These are phyloP conservation scores for Neogale vison DNA, from an alignment of 2,113 vertebrate genomes.

Conservation along the genomic window DNA sequence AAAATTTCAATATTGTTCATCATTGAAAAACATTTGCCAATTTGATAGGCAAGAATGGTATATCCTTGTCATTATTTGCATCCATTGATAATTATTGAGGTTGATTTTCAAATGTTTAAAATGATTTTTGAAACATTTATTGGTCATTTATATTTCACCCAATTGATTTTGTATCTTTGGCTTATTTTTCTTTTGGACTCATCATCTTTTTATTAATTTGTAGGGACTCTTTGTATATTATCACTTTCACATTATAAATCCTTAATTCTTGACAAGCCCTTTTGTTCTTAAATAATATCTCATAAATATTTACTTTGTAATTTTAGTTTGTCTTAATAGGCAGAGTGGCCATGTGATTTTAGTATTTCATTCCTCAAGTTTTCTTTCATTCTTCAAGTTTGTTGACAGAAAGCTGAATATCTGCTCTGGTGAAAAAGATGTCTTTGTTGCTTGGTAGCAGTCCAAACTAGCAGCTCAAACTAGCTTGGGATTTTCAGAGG, in stretches of 20 bases:
- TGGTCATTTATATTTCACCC: slow-evolving; percentile 23
- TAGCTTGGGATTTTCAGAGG: background rate
- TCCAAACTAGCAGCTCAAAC: background rate
- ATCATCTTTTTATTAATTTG: slow-evolving; percentile 45
- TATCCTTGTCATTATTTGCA: slow-evolving; percentile 53
- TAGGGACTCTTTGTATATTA: slow-evolving; percentile 4
- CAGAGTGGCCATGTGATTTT: background rate
- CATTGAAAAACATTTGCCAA: slow-evolving; percentile 21
- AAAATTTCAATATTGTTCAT: slow-evolving; percentile 33
- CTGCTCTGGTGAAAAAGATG: background rate
- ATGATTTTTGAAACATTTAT: slow-evolving; percentile 1
- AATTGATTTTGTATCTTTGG: slow-evolving; percentile 30
- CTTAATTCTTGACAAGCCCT: slow-evolving; percentile 28
- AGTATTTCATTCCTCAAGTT: background rate
- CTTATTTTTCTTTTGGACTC: slow-evolving; percentile 8
- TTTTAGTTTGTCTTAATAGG: slow-evolving; percentile 9
- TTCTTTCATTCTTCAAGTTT: background rate
- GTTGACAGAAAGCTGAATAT: background rate
- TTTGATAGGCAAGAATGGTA: slow-evolving; percentile 41
- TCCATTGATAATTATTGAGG: slow-evolving; percentile 10
- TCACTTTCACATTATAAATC: background rate
- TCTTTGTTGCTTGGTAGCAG: background rate
- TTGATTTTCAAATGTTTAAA: slow-evolving; percentile 36
- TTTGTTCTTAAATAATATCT: slow-evolving; percentile 3
- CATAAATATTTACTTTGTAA: background rate